Percentiles rank a stretch among this genome's conserved stretches.
Conservation (phyloP, 2,113 vertebrate species). For the Urocynchramus pylzowi region DNA sequence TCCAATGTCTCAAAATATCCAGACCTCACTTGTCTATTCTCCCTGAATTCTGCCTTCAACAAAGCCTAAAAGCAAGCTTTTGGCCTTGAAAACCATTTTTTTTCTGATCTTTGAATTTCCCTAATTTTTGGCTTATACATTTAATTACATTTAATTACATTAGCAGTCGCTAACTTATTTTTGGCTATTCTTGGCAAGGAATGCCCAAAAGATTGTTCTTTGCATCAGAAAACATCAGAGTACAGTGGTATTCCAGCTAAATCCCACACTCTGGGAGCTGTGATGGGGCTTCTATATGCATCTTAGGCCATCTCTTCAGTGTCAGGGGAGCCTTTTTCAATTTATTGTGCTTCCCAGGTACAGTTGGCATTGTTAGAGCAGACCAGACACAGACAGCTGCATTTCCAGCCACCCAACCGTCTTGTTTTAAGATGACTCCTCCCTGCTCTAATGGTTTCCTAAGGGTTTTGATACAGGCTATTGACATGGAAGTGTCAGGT, state of each 20-base stretch:
- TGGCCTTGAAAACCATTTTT: background rate
- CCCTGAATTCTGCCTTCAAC: background rate
- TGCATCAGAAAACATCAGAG: background rate
- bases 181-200: background rate
- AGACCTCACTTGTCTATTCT: background rate
- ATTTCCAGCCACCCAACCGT: background rate
- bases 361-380: background rate
- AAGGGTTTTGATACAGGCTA: background rate
- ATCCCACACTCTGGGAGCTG: background rate
- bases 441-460: background rate
- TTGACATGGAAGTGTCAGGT: background rate
- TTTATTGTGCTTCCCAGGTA: background rate
- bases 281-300: background rate
- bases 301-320: background rate
- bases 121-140: background rate
- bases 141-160: background rate
- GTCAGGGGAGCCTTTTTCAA: background rate
- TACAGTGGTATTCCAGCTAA: background rate
- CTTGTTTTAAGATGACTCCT: background rate
- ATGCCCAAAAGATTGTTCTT: background rate
- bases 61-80: background rate
- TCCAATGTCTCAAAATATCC: constrained; percentile 3
- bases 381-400: background rate
- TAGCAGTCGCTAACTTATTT: background rate
- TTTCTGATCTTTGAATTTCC: background rate